These are phyloP conservation scores for Glaucidium brasilianum DNA, from an alignment of 2,113 vertebrate genomes.

Conservation along the genomic window DNA sequence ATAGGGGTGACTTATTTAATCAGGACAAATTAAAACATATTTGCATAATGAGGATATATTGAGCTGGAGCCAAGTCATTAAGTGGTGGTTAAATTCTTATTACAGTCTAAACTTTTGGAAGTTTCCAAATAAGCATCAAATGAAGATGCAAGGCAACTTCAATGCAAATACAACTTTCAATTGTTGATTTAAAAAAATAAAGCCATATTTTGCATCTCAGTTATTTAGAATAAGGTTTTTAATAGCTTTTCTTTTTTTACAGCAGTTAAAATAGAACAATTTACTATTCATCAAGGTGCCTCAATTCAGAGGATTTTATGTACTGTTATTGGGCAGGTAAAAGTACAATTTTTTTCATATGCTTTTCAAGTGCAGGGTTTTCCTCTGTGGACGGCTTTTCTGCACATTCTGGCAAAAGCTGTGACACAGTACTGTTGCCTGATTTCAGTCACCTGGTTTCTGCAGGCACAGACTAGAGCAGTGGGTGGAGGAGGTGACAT, in stretches of 20 bases:
- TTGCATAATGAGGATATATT: constrained; percentile 13
- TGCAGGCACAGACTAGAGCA: not conserved
- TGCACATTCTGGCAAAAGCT: not conserved
- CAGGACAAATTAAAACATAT: not conserved
- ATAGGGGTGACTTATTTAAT: not conserved
- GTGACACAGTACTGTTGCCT: not conserved
- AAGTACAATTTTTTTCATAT: not conserved
- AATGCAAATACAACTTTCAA: not conserved
- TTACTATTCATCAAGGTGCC: not conserved
- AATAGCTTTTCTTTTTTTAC: not conserved
- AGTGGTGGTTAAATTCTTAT: constrained; percentile 21
- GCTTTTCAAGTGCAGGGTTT: not conserved
- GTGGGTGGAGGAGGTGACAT: fast-evolving
- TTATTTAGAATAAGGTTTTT: not conserved
- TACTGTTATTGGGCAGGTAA: not conserved
- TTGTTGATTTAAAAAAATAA: too few species aligned
- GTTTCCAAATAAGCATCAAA: not conserved
- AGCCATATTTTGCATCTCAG: not conserved
- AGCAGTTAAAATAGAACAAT: not conserved
- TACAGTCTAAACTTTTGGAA: not conserved
- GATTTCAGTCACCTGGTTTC: not conserved
- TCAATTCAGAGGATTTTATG: not conserved
- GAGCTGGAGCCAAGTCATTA: not conserved
- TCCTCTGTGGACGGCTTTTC: not conserved
- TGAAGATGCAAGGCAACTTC: not conserved